Conservation (phyloP, 1,140 invertebrate species). For the Drosophila bipectinata region DNA sequence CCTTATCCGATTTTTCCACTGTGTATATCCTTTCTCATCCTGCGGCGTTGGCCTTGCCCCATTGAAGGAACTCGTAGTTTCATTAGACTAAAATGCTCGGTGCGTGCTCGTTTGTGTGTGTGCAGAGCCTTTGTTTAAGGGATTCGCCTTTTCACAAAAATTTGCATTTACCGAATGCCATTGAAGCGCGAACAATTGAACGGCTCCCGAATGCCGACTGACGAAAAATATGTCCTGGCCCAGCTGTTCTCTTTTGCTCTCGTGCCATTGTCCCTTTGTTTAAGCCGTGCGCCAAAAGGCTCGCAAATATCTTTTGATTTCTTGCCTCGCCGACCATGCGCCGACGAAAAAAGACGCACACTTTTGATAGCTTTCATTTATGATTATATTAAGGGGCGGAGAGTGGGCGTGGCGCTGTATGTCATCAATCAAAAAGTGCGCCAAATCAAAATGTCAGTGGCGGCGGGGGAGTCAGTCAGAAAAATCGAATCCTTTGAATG, state of each 20-base stretch:
- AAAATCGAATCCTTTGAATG: slow-evolving; percentile 34
- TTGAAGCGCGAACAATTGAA: slow-evolving; percentile 69
- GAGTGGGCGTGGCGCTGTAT: slow-evolving; percentile 36
- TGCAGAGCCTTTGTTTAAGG: slow-evolving; percentile 65
- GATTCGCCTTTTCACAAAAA: slow-evolving; percentile 56
- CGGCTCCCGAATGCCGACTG: slow-evolving; percentile 19
- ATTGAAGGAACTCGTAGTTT: slow-evolving; percentile 51
- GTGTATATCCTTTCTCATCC: slow-evolving; percentile 16
- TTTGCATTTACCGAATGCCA: slow-evolving; percentile 73
- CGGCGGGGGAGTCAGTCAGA: slow-evolving; percentile 4
- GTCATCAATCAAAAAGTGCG: slow-evolving; percentile 82
- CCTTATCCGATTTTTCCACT: background rate
- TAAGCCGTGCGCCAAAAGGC: slow-evolving; percentile 73
- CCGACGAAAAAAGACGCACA: slow-evolving; percentile 62
- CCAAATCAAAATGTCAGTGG: slow-evolving; percentile 76
- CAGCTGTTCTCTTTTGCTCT: slow-evolving; percentile 75
- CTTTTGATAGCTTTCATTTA: slow-evolving; percentile 80
- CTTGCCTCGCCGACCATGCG: slow-evolving; percentile 11
- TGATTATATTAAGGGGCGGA: slow-evolving; percentile 41
- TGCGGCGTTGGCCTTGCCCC: slow-evolving; percentile 27
- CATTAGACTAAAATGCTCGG: slow-evolving; percentile 74
- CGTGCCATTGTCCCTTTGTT: slow-evolving; percentile 65
- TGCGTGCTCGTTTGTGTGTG: slow-evolving; percentile 35
- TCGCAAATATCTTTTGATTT: slow-evolving; percentile 79
- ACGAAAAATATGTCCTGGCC: slow-evolving; percentile 40